Evolutionary conservation across 2,888 invertebrate species (phyloP).

Genomic region (Ennomos quercinarius): DNA sequence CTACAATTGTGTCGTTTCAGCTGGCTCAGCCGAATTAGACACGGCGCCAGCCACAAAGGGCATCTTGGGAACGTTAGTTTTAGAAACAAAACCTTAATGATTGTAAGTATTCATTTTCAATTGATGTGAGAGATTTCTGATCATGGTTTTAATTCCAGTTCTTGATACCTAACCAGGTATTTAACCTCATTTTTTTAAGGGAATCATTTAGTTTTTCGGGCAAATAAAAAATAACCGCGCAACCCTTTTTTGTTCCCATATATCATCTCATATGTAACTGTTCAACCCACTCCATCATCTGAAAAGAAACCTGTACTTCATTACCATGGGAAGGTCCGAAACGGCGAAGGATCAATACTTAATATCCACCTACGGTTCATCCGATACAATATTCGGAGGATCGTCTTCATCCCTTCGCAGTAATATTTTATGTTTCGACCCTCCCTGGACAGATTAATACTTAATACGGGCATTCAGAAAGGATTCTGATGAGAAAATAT

Average conservation of each 20-base stretch:
- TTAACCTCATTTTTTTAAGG: no score
- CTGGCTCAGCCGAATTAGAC: no score
- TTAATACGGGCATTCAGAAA: conserved; percentile 37
- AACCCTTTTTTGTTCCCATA: conserved; percentile 1
- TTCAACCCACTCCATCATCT: conserved; percentile 13
- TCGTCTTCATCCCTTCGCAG: conserved; percentile 31
- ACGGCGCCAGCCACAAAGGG: no score
- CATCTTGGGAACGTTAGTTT: no score
- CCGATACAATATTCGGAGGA: conserved; percentile 32
- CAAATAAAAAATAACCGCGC: not conserved
- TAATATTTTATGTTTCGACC: conserved; percentile 38
- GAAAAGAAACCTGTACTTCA: conserved; percentile 26
- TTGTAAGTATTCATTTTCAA: no score
- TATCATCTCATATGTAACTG: conserved; percentile 2
- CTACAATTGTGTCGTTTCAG: no score
- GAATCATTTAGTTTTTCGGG: no score
- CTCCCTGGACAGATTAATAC: conserved; percentile 36
- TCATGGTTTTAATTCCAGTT: no score
- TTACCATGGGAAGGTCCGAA: conserved; percentile 19
- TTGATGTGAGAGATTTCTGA: no score
- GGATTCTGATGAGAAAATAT: conserved; percentile 37
- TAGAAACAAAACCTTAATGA: no score
- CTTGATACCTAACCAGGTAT: no score
- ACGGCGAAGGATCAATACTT: conserved; percentile 41
- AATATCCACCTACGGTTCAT: conserved; percentile 31